These are phyloP conservation scores for Champsocephalus gunnari DNA, from an alignment of 2,797 vertebrate genomes.

Conservation along the genomic window DNA sequence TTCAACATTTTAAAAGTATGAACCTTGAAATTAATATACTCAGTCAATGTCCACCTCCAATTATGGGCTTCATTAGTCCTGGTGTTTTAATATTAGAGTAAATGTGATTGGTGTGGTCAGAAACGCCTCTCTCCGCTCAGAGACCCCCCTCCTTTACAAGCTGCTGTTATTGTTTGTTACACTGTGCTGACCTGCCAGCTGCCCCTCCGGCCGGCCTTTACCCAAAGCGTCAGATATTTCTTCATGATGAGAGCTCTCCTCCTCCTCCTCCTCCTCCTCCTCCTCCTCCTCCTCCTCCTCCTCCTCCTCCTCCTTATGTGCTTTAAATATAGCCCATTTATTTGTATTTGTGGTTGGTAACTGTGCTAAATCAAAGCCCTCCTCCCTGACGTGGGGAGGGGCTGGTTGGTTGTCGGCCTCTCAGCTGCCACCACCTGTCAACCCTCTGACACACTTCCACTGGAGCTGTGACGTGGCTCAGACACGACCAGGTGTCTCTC, in stretches of 20 bases:
- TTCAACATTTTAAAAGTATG: not conserved
- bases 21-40: not conserved
- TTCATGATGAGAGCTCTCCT: conserved; percentile 56
- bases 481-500: conserved; percentile 66
- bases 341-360: conserved; percentile 89
- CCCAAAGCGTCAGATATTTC: conserved; percentile 69
- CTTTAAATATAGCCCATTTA: conserved; percentile 84
- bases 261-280: conserved; percentile 41
- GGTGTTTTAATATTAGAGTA: not conserved
- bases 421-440: conserved; percentile 88
- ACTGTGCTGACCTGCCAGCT: conserved; percentile 45
- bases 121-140: not conserved
- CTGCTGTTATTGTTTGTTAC: conserved; percentile 60
- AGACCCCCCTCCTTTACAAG: conserved; percentile 8
- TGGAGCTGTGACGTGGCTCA: conserved; percentile 67
- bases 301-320: conserved; percentile 43
- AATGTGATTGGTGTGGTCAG: conserved; percentile 3
- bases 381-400: conserved; percentile 33
- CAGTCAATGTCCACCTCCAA: not conserved
- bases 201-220: conserved; percentile 40
- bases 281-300: conserved; percentile 42
- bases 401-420: conserved; percentile 53
- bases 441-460: conserved; percentile 71
- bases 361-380: conserved; percentile 88
- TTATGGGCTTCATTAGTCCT: not conserved